phyloP scores from a whole-genome alignment of 2,113 vertebrate species.

The Eleginops maclovinus region DNA sequence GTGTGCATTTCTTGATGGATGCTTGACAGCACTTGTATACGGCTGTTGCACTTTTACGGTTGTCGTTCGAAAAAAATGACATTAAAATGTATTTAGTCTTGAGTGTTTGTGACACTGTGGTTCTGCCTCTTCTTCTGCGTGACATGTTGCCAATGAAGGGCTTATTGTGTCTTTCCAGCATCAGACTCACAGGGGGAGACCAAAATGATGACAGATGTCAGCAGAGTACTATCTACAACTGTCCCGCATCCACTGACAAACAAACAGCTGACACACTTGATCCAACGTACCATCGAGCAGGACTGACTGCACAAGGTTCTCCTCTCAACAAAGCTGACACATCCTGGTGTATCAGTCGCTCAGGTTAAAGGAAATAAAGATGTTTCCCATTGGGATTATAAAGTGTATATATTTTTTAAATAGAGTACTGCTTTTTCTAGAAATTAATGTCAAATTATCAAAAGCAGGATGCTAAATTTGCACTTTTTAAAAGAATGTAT shows the following conservation, averaged over 20 bases:
- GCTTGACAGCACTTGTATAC: slow-evolving; percentile 38
- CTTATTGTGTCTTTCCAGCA: slow-evolving; percentile 70
- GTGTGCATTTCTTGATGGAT: slow-evolving; percentile 15
- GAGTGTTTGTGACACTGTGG: slow-evolving; percentile 48
- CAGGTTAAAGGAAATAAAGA: background rate
- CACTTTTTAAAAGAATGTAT: background rate
- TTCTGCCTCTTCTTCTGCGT: slow-evolving; percentile 43
- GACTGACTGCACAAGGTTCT: slow-evolving; percentile 52
- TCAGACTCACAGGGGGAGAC: slow-evolving; percentile 76
- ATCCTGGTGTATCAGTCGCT: slow-evolving; percentile 5
- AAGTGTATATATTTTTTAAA: background rate
- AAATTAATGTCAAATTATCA: slow-evolving; percentile 11
- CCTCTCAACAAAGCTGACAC: slow-evolving; percentile 55
- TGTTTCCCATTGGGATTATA: slow-evolving; percentile 33
- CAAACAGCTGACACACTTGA: slow-evolving; percentile 69
- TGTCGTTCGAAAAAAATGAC: slow-evolving; percentile 35
- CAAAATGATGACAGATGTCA: slow-evolving; percentile 74
- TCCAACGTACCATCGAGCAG: slow-evolving; percentile 58
- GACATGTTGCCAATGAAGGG: slow-evolving; percentile 67
- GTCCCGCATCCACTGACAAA: slow-evolving; percentile 57
- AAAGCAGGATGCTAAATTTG: background rate
- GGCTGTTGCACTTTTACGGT: slow-evolving; percentile 22
- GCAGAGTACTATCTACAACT: slow-evolving; percentile 46
- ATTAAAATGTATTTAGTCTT: slow-evolving; percentile 54
- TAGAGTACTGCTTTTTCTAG: background rate